A percentile compares a stretch with the other conserved stretches of the same genome.
phyloP scores from a whole-genome alignment of 2,113 vertebrate species.

The Ramphastos sulfuratus region DNA sequence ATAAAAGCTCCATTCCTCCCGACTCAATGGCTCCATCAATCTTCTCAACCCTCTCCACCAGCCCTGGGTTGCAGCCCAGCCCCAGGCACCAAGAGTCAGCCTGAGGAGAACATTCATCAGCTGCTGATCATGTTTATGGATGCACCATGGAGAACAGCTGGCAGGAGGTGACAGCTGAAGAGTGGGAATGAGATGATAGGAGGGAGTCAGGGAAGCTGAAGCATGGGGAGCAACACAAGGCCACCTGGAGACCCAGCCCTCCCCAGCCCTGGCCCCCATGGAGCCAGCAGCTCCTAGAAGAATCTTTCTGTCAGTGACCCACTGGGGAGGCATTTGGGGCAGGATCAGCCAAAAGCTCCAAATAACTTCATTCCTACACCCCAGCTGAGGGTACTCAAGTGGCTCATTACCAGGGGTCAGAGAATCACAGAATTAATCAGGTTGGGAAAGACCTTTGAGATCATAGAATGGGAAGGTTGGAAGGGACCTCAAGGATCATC shows the following conservation, averaged over 20 bases:
- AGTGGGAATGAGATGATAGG: constrained; percentile 3
- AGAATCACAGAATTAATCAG: too few species aligned
- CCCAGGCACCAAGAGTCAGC: not conserved
- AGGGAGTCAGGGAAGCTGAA: not conserved
- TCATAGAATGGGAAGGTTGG: too few species aligned
- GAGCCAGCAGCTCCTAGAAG: not conserved
- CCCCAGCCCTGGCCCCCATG: accelerated
- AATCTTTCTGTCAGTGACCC: not conserved
- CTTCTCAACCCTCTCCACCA: not conserved
- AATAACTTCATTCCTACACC: not conserved
- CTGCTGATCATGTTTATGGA: not conserved
- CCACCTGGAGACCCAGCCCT: constrained; percentile 14
- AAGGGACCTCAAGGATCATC: too few species aligned
- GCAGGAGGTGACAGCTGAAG: constrained; percentile 38
- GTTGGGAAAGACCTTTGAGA: too few species aligned
- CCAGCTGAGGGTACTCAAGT: not conserved
- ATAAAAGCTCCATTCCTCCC: constrained; percentile 42
- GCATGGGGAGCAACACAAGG: not conserved
- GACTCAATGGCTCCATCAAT: constrained; percentile 48
- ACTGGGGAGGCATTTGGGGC: not conserved
- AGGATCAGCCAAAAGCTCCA: not conserved
- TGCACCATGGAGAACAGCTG: not conserved
- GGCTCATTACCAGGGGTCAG: not conserved
- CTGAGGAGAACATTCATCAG: not conserved
- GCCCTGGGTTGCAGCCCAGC: not conserved